Evolutionary conservation across 2,113 vertebrate species (phyloP).

Genomic region (Columba janthina): DNA sequence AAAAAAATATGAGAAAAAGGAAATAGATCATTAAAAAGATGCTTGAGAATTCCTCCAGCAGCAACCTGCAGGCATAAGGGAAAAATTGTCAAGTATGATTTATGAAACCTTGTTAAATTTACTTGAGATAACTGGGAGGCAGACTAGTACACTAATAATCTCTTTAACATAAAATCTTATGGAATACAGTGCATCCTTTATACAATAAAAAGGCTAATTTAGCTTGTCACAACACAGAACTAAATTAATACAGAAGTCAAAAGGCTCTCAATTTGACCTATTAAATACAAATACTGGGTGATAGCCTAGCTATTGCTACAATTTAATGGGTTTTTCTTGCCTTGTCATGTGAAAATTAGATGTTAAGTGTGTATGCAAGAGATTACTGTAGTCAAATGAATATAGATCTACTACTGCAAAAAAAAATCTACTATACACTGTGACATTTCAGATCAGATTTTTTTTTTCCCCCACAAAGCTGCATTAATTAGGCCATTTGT

Average conservation of each 20-base stretch:
- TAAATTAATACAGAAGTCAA: background rate
- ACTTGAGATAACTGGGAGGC: background rate
- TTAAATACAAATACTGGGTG: background rate
- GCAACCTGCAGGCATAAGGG: background rate
- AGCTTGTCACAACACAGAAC: background rate
- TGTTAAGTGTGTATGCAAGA: background rate
- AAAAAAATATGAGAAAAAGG: background rate
- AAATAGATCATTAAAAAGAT: background rate
- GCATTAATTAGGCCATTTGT: background rate
- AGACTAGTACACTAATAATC: background rate
- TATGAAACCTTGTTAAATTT: background rate
- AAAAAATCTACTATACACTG: background rate
- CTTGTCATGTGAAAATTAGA: background rate
- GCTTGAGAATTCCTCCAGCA: background rate
- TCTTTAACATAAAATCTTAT: background rate
- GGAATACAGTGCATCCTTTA: background rate
- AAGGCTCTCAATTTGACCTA: background rate
- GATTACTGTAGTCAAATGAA: background rate
- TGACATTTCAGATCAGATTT: background rate
- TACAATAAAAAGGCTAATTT: slow-evolving; percentile 18
- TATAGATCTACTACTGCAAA: background rate
- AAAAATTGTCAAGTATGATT: slow-evolving; percentile 13
- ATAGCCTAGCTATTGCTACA: background rate
- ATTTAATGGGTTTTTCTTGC: background rate
- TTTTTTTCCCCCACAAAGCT: background rate